These are phyloP conservation scores for Sinonovacula constricta DNA, from an alignment of 1,140 invertebrate genomes.

Conservation along the genomic window DNA sequence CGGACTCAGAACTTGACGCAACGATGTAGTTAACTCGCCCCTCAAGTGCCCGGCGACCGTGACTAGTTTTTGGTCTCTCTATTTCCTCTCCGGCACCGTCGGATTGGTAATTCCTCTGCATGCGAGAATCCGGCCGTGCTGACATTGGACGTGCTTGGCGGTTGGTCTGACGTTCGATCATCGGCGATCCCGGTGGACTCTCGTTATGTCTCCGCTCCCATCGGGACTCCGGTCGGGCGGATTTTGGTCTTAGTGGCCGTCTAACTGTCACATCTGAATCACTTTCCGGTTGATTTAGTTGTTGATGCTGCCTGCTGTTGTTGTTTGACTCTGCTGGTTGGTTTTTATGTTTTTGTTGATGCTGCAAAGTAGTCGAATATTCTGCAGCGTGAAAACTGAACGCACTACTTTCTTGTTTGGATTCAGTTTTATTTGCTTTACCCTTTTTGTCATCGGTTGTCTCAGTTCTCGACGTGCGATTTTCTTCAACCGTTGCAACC, in stretches of 20 bases:
- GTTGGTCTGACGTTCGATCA: not conserved
- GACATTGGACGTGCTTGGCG: not conserved
- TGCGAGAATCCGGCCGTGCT: not conserved
- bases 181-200: not conserved
- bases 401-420: too few relatives aligned
- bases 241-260: constrained; percentile 31
- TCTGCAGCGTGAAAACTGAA: too few relatives aligned
- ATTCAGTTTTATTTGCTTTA: too few relatives aligned
- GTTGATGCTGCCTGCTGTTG: too few relatives aligned
- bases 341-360: too few relatives aligned
- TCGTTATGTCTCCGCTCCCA: constrained; percentile 15
- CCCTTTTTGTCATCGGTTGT: too few relatives aligned
- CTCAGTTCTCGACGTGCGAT: too few relatives aligned
- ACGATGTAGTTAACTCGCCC: not conserved
- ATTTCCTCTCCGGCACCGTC: not conserved
- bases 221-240: constrained; percentile 22
- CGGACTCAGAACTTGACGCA: not conserved
- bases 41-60: not conserved
- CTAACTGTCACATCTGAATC: too few relatives aligned
- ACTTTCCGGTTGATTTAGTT: too few relatives aligned
- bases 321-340: too few relatives aligned
- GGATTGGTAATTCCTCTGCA: not conserved
- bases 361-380: too few relatives aligned
- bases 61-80: constrained; percentile 30
- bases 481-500: too few relatives aligned